A percentile compares a stretch with the other conserved stretches of the same genome.
Evolutionary conservation across 2,113 vertebrate species (phyloP).

Genomic region (Struthidea cinerea): DNA sequence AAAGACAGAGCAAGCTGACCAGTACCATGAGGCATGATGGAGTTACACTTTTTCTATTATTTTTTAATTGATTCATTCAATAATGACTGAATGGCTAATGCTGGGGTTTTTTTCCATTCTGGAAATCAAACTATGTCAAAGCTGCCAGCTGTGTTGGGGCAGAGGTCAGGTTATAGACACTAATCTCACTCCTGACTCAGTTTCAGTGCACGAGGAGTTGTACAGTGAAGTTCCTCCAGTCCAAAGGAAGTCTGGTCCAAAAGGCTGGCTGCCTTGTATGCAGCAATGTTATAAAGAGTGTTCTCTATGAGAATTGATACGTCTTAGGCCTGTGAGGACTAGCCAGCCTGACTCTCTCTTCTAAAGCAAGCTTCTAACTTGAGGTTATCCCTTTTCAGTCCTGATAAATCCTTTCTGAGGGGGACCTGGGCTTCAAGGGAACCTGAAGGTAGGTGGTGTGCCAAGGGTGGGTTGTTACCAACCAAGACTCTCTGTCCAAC

Average conservation of each 20-base stretch:
- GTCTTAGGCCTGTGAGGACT: background rate
- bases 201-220: background rate
- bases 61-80: background rate
- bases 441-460: background rate
- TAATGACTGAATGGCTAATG: background rate
- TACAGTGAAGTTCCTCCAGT: background rate
- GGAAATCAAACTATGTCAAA: background rate
- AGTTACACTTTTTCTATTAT: background rate
- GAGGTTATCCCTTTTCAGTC: background rate
- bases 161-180: background rate
- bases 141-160: background rate
- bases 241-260: background rate
- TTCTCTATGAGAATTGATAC: background rate
- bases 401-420: background rate
- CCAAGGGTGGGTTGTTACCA: background rate
- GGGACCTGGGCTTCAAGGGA: background rate
- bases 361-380: background rate
- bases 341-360: background rate
- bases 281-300: background rate
- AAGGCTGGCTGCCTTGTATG: background rate
- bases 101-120: background rate
- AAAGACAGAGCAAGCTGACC: background rate
- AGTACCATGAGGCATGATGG: background rate
- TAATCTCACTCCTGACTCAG: background rate
- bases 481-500: background rate